Conservation (phyloP, 1,140 invertebrate genomes). For the Lepidotrigona ventralis region DNA sequence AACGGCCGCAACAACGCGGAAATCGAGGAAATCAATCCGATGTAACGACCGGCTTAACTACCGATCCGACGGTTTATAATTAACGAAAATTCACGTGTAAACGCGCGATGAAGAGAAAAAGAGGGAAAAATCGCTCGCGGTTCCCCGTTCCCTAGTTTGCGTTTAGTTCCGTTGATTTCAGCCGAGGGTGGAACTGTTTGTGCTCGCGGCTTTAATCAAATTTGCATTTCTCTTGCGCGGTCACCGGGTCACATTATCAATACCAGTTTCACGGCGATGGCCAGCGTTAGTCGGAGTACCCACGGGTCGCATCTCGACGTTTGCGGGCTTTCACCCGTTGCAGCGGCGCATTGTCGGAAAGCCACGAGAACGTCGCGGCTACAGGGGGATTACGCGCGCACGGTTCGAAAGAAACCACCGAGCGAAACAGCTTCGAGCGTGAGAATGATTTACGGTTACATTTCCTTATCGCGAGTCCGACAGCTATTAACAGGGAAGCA, state of each 20-base stretch:
- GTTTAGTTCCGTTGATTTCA: conserved; percentile 12
- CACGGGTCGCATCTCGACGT: no score
- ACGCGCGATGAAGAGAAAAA: background rate
- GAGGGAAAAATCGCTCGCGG: conserved; percentile 10
- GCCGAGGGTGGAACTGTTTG: background rate
- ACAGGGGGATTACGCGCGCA: background rate
- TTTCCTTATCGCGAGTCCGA: background rate
- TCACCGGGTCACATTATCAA: background rate
- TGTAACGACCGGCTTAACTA: conserved; percentile 19
- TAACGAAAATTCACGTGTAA: background rate
- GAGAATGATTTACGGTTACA: background rate
- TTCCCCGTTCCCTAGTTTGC: conserved; percentile 8
- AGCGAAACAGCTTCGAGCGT: conserved; percentile 12
- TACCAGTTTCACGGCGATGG: conserved; percentile 16
- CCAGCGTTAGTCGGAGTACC: background rate
- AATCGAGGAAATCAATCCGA: conserved; percentile 2
- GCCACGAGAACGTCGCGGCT: background rate
- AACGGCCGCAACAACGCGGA: no score
- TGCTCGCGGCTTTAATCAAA: conserved; percentile 40
- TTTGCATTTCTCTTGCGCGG: conserved; percentile 28
- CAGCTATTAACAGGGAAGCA: background rate
- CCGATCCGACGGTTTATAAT: conserved; percentile 1
- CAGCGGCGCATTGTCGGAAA: background rate
- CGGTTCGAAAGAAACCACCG: background rate
- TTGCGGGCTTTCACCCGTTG: no score